These are phyloP conservation scores for Pomacea canaliculata DNA, from an alignment of 2,888 invertebrate genomes.

Conservation along the genomic window DNA sequence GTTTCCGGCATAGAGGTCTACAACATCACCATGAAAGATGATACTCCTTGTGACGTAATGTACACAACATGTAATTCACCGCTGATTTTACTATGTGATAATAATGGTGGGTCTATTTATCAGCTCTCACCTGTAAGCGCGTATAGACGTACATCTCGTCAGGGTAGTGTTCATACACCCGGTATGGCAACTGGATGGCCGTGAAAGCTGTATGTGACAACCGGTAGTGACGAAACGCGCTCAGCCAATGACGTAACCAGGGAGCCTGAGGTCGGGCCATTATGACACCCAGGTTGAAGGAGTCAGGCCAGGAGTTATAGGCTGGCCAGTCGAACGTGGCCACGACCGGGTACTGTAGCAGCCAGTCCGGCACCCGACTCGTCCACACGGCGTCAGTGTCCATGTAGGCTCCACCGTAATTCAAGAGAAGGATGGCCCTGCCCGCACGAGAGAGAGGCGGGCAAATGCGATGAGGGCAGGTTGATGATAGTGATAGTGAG, in stretches of 20 bases:
- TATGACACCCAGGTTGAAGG: constrained; percentile 41
- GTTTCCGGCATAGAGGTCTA: too few species aligned
- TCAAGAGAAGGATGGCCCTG: constrained; percentile 47
- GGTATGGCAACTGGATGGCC: constrained; percentile 36
- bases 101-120: too few species aligned
- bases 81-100: too few species aligned
- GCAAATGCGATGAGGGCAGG: too few species aligned
- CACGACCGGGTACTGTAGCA: constrained; percentile 46
- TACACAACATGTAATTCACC: too few species aligned
- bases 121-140: constrained; percentile 43
- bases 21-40: too few species aligned
- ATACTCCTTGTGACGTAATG: too few species aligned
- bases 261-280: constrained; percentile 38
- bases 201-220: constrained; percentile 31
- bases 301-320: constrained; percentile 39
- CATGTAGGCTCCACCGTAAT: constrained; percentile 55
- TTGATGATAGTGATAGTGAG: too few species aligned
- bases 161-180: constrained; percentile 46
- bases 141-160: constrained; percentile 45
- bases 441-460: constrained; percentile 34
- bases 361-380: constrained; percentile 35
- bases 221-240: constrained; percentile 27
- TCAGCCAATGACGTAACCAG: constrained; percentile 29
- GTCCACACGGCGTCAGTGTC: constrained; percentile 56
- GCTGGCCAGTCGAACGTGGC: constrained; percentile 50